Percentiles rank a stretch among this genome's conserved stretches.
phyloP scores from a whole-genome alignment of 2,888 invertebrate genomes.

The Abrostola tripartita region DNA sequence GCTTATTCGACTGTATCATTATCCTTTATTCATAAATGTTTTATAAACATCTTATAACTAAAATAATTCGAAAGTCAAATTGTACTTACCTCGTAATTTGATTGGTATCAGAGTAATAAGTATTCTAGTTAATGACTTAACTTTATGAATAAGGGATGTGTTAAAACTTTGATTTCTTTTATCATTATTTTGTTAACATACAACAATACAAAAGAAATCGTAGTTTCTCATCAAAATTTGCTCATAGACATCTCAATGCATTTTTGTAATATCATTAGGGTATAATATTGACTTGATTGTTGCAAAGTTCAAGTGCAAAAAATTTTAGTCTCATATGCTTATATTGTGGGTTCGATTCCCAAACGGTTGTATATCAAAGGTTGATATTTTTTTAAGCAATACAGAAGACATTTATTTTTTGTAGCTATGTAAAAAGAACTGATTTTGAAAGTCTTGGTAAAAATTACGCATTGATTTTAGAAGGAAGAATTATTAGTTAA shows the following conservation, averaged over 20 bases:
- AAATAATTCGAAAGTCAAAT: neutral
- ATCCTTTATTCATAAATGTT: slow-evolving; percentile 1
- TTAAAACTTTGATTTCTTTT: slow-evolving; percentile 47
- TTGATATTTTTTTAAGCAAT: too few species aligned
- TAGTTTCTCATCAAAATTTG: slow-evolving; percentile 52
- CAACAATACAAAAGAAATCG: slow-evolving; percentile 20
- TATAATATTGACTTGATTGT: too few species aligned
- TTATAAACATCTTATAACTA: neutral
- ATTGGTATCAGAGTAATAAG: too few species aligned
- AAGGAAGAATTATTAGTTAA: neutral
- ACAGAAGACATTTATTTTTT: too few species aligned
- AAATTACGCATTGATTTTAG: too few species aligned
- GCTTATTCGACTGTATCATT: slow-evolving; percentile 52
- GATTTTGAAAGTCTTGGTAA: too few species aligned
- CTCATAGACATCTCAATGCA: slow-evolving; percentile 44
- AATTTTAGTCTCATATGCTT: neutral
- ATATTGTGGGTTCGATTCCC: neutral
- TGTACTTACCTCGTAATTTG: too few species aligned
- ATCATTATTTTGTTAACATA: neutral
- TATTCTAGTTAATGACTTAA: too few species aligned
- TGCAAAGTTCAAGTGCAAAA: too few species aligned
- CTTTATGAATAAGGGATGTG: slow-evolving; percentile 26
- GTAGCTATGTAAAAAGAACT: too few species aligned
- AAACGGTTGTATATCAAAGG: too few species aligned
- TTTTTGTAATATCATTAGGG: slow-evolving; percentile 5